Evolutionary conservation across 2,113 vertebrate genomes (phyloP).

Genomic region (Gobiocypris rarus): DNA sequence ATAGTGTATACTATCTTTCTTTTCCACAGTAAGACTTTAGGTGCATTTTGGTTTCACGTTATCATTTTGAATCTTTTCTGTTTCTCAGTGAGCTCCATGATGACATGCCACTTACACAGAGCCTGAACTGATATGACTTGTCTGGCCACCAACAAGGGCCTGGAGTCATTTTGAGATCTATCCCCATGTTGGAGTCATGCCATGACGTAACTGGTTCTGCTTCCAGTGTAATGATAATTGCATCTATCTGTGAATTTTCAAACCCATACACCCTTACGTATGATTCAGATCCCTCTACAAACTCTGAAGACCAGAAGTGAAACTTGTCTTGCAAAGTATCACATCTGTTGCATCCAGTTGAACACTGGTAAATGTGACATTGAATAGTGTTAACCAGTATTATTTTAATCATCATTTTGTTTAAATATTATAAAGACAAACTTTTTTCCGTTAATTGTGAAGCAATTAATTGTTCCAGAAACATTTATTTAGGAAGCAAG

Average conservation of each 20-base stretch:
- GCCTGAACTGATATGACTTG: not conserved
- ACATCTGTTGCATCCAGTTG: not conserved
- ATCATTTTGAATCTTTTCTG: not conserved
- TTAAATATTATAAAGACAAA: not conserved
- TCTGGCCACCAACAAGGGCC: not conserved
- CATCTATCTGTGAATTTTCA: constrained; percentile 19
- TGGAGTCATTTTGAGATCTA: not conserved
- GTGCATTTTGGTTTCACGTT: not conserved
- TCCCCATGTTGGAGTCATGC: not conserved
- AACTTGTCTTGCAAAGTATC: not conserved
- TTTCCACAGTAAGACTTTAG: not conserved
- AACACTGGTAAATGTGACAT: too few relatives aligned
- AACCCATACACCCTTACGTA: not conserved
- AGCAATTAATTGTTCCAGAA: not conserved
- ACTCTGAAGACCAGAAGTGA: constrained; percentile 33
- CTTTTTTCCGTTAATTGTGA: not conserved
- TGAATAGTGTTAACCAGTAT: not conserved
- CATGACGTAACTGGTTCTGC: not conserved
- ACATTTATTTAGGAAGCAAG: not conserved
- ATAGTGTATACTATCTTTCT: too few relatives aligned
- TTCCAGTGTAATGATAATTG: not conserved
- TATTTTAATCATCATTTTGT: not conserved
- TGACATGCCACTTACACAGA: not conserved
- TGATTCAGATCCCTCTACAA: constrained; percentile 7
- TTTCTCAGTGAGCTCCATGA: not conserved